Evolutionary conservation across 2,797 vertebrate species (phyloP).

Genomic region (Poeciliopsis turneri): DNA sequence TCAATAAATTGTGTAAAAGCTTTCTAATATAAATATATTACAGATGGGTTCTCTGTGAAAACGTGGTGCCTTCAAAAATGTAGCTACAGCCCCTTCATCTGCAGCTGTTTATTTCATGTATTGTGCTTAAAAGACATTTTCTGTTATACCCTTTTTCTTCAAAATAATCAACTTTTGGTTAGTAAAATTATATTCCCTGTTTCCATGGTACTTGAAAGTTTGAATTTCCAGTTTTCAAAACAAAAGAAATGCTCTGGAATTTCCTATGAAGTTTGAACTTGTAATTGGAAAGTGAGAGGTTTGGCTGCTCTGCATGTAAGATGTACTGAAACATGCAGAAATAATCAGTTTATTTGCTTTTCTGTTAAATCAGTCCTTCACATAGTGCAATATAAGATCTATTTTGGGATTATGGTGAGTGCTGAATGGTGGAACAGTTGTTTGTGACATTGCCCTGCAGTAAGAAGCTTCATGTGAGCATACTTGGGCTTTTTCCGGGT

Average conservation of each 20-base stretch:
- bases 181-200: no score
- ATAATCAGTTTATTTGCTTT: not conserved
- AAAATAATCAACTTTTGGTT: conserved; percentile 12
- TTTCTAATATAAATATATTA: conserved; percentile 28
- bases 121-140: conserved; percentile 43
- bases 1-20: conserved; percentile 27
- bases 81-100: conserved; percentile 34
- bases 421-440: not conserved
- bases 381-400: not conserved
- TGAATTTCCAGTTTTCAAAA: not conserved
- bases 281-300: not conserved
- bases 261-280: not conserved
- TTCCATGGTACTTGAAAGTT: not conserved
- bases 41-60: conserved; percentile 32
- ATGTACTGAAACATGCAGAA: not conserved
- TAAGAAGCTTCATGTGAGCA: not conserved
- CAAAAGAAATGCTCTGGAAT: not conserved
- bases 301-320: not conserved
- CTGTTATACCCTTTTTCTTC: conserved; percentile 31
- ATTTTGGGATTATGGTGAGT: not conserved
- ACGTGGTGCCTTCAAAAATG: conserved; percentile 67
- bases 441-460: not conserved
- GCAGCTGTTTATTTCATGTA: conserved; percentile 30
- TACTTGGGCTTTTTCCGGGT: not conserved
- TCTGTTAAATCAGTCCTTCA: not conserved